Conservation (phyloP, 2,797 vertebrate species). For the Gambelia wislizenii region DNA sequence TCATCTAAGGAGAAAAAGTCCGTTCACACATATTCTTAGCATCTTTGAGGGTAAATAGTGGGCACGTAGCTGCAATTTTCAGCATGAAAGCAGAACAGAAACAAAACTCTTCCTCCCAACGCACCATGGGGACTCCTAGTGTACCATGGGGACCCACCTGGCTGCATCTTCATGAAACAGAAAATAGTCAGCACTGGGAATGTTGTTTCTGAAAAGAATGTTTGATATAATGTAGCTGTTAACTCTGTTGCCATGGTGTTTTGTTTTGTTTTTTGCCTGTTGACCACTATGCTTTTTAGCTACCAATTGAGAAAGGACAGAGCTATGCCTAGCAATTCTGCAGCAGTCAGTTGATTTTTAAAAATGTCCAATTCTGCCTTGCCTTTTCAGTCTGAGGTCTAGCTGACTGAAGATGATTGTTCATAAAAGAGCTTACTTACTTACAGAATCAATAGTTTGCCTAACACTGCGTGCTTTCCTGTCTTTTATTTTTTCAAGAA, state of each 20-base stretch:
- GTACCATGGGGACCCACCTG: neutral
- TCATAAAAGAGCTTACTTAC: neutral
- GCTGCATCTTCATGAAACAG: neutral
- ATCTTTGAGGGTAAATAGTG: too few species aligned
- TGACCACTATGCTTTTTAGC: neutral
- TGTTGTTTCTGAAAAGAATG: neutral
- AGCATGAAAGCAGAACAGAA: too few species aligned
- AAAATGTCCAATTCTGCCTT: neutral
- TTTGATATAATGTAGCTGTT: neutral
- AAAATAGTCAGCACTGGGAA: neutral
- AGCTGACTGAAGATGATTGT: neutral
- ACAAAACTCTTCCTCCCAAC: too few species aligned
- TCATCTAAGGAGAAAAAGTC: too few species aligned
- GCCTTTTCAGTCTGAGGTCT: neutral
- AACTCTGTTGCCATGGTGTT: neutral
- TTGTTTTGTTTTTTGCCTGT: neutral
- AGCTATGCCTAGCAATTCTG: neutral
- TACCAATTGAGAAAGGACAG: neutral
- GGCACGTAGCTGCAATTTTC: too few species aligned
- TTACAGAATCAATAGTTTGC: neutral
- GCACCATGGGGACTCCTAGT: too few species aligned
- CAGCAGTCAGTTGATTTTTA: neutral
- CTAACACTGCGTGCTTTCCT: neutral
- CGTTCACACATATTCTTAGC: too few species aligned
- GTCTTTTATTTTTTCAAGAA: neutral